Evolutionary conservation across 2,888 invertebrate species (phyloP).

Genomic region (Perizoma flavofasciatum): DNA sequence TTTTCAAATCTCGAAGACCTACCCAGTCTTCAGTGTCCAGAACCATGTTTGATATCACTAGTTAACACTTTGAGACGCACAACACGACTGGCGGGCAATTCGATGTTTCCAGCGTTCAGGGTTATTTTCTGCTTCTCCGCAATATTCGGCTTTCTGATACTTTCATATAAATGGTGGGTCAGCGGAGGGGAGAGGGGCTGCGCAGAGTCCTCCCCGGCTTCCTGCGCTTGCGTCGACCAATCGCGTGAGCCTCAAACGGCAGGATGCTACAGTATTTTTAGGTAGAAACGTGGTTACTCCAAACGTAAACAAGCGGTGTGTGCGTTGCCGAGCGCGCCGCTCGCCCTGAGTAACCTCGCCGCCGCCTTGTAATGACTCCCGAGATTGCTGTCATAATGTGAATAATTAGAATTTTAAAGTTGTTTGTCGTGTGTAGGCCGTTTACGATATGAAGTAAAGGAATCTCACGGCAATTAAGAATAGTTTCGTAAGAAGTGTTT

Average conservation of each 20-base stretch:
- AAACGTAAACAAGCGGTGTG: constrained; percentile 79
- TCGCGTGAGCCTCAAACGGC: constrained; percentile 78
- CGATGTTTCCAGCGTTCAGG: constrained; percentile 79
- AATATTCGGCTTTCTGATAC: constrained; percentile 69
- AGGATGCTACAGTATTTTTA: constrained; percentile 82
- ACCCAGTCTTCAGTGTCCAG: constrained; percentile 82
- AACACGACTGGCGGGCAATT: constrained; percentile 78
- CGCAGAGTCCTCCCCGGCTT: constrained; percentile 68
- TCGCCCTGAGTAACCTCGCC: constrained; percentile 52
- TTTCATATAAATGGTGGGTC: constrained; percentile 61
- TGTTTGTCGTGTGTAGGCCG: constrained; percentile 54
- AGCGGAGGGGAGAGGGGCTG: constrained; percentile 55
- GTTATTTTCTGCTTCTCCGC: constrained; percentile 80
- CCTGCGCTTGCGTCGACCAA: constrained; percentile 75
- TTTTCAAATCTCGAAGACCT: constrained; percentile 50
- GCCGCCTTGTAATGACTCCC: constrained; percentile 45
- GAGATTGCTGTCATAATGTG: constrained; percentile 54
- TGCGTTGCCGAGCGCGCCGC: constrained; percentile 56
- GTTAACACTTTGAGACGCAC: constrained; percentile 83
- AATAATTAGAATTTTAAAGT: constrained; percentile 60
- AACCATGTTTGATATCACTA: constrained; percentile 81
- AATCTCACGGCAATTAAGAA: constrained; percentile 36
- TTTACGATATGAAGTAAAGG: constrained; percentile 51
- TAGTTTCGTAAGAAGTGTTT: constrained; percentile 27
- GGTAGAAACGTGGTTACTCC: constrained; percentile 78